phyloP scores from a whole-genome alignment of 2,888 invertebrate species.

The Theretra japonica region DNA sequence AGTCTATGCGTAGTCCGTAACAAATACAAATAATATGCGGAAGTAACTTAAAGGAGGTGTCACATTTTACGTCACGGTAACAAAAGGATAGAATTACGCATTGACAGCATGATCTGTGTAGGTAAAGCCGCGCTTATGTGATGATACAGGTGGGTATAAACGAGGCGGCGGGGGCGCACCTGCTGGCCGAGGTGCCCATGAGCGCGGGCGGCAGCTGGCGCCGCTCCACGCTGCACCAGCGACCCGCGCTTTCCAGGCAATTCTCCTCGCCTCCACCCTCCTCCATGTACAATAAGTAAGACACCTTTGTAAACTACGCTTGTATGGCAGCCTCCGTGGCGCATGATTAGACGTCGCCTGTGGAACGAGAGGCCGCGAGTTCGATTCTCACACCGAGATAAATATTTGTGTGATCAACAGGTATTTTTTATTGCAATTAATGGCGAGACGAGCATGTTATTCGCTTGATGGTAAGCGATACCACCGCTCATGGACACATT shows the following conservation, averaged over 20 bases:
- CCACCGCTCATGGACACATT: too few species aligned
- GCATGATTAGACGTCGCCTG: too few species aligned
- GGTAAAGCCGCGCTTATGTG: not conserved
- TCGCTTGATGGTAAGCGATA: too few species aligned
- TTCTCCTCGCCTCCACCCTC: slow-evolving; percentile 75
- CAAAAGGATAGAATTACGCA: not conserved
- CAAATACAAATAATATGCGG: not conserved
- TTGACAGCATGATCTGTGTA: not conserved
- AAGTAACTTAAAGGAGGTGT: not conserved
- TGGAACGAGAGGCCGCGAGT: too few species aligned
- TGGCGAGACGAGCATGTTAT: too few species aligned
- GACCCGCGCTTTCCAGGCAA: slow-evolving; percentile 66
- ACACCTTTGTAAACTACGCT: too few species aligned
- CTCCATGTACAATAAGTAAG: slow-evolving; percentile 58
- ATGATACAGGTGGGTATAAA: slow-evolving; percentile 64
- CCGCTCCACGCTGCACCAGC: slow-evolving; percentile 50
- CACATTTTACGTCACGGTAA: not conserved
- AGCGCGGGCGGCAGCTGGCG: slow-evolving; percentile 75
- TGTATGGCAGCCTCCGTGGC: too few species aligned
- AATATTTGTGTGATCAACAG: too few species aligned
- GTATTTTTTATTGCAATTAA: too few species aligned
- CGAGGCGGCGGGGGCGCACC: slow-evolving; percentile 73
- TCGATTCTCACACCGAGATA: too few species aligned
- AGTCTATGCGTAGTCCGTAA: too few species aligned
- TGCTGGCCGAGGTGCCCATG: slow-evolving; percentile 71